Percentiles rank a stretch among this genome's conserved stretches.
Evolutionary conservation across 2,797 vertebrate genomes (phyloP).

Genomic region (Neomorphus geoffroyi): DNA sequence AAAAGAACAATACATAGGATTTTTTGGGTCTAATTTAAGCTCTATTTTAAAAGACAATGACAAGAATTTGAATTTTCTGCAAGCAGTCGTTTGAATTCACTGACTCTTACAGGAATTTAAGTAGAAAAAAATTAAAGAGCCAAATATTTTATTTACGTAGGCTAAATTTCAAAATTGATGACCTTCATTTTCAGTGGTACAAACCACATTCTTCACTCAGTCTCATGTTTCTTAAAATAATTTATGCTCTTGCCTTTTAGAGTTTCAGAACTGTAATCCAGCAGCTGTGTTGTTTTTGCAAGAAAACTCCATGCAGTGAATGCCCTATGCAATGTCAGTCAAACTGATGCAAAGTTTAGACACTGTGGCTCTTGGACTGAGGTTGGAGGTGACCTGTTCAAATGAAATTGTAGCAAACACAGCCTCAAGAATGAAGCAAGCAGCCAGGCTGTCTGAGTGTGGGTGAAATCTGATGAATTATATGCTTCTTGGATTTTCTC

Average conservation of each 20-base stretch:
- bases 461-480: conserved; percentile 66
- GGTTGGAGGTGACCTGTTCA: conserved; percentile 40
- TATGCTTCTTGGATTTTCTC: conserved; percentile 31
- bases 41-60: neutral
- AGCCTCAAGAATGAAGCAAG: conserved; percentile 46
- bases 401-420: conserved; percentile 23
- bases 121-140: neutral
- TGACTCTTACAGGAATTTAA: neutral
- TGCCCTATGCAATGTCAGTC: neutral
- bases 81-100: neutral
- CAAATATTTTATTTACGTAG: neutral
- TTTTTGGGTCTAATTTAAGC: neutral
- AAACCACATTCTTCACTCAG: neutral
- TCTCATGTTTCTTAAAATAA: conserved; percentile 23
- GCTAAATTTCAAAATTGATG: neutral
- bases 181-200: conserved; percentile 11
- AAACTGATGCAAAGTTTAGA: neutral
- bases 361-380: neutral
- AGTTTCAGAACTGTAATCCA: neutral
- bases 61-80: neutral
- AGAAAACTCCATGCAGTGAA: neutral
- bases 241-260: neutral
- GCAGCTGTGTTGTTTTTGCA: conserved; percentile 9
- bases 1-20: neutral
- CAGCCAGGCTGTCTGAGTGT: conserved; percentile 39